phyloP scores from a whole-genome alignment of 2,888 invertebrate genomes.

The Melitaea athalia region DNA sequence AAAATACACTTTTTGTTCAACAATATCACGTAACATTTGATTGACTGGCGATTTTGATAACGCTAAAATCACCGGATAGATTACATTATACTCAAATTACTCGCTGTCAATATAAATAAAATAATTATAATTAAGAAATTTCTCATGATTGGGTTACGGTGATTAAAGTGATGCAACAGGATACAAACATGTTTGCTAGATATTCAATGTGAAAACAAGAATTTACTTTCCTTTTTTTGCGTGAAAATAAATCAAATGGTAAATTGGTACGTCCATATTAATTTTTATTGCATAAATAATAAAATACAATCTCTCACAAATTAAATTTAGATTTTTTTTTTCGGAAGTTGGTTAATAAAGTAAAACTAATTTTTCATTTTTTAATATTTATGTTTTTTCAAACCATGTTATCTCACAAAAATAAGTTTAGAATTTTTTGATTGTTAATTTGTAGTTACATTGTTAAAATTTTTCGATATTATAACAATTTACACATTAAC shows the following conservation, averaged over 20 bases:
- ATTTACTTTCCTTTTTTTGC: neutral
- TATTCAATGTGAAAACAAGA: neutral
- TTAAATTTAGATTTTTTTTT: neutral
- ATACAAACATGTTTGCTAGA: neutral
- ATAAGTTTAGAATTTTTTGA: no score
- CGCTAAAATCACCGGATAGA: conserved; percentile 24
- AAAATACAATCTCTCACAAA: neutral
- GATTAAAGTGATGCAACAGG: conserved; percentile 1
- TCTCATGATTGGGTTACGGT: conserved; percentile 19
- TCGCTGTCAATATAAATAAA: conserved; percentile 28
- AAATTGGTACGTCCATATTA: neutral
- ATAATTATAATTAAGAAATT: conserved; percentile 21
- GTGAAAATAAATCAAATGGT: neutral
- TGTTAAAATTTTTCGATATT: no score
- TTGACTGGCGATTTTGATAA: conserved; percentile 33
- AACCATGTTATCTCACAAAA: no score
- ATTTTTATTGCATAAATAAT: no score
- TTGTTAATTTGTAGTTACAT: no score
- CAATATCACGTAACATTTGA: conserved; percentile 30
- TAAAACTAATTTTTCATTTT: no score
- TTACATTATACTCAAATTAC: conserved; percentile 30
- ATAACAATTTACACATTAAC: no score
- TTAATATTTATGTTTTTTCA: no score
- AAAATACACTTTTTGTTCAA: conserved; percentile 21
- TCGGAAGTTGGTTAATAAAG: no score